phyloP scores from a whole-genome alignment of 2,113 vertebrate species.

The Hiodon alosoides region DNA sequence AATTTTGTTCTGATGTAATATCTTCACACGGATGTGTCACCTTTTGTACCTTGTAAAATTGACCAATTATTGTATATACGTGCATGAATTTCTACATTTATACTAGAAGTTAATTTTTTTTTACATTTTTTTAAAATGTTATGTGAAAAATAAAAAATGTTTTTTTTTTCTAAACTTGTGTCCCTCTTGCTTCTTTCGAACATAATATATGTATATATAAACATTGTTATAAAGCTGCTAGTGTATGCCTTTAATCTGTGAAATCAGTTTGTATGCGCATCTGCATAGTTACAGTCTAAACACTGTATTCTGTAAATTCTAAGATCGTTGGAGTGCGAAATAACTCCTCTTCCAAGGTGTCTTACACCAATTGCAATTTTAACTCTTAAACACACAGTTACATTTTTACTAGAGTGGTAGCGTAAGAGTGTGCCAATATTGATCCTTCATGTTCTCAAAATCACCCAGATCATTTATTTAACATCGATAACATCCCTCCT shows the following conservation, averaged over 20 bases:
- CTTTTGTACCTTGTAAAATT: slow-evolving; percentile 11
- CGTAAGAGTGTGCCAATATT: too few relatives aligned
- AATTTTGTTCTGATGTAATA: background rate
- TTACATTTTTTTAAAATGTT: background rate
- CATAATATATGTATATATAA: slow-evolving; percentile 1
- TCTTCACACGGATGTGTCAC: background rate
- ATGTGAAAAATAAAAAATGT: background rate
- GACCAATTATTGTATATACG: slow-evolving; percentile 22
- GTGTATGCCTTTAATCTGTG: background rate
- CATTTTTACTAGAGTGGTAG: too few relatives aligned
- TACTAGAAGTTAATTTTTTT: slow-evolving; percentile 22
- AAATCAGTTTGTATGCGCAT: too few relatives aligned
- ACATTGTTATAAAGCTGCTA: background rate
- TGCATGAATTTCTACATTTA: slow-evolving; percentile 30
- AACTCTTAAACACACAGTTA: too few relatives aligned
- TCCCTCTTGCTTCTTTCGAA: background rate
- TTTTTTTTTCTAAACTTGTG: background rate
- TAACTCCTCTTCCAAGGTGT: too few relatives aligned
- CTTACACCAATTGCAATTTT: too few relatives aligned
- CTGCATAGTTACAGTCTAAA: too few relatives aligned
- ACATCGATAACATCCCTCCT: too few relatives aligned
- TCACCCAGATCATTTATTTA: too few relatives aligned
- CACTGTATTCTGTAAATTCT: too few relatives aligned
- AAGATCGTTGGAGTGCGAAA: too few relatives aligned
- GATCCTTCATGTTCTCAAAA: too few relatives aligned